These are phyloP conservation scores for Nerophis ophidion DNA, from an alignment of 2,113 vertebrate species.

Conservation along the genomic window DNA sequence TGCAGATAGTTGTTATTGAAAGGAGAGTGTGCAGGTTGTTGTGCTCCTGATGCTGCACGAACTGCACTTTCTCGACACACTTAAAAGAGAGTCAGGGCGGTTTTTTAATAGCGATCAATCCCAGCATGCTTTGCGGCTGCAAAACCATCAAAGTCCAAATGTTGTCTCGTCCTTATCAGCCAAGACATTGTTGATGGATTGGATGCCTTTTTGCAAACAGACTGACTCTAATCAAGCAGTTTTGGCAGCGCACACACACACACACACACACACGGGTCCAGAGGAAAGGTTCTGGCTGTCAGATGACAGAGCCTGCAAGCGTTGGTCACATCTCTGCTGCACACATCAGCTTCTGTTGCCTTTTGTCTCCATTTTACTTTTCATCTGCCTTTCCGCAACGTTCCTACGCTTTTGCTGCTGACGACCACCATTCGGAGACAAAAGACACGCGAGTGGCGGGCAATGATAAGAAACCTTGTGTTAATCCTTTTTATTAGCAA, in stretches of 20 bases:
- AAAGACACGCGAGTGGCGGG: constrained; percentile 4
- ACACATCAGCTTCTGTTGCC: neutral
- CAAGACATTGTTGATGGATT: neutral
- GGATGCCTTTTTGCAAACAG: neutral
- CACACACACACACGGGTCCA: constrained; percentile 13
- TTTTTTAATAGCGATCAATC: too few relatives aligned
- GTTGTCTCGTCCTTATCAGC: too few relatives aligned
- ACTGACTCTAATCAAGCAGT: constrained; percentile 26
- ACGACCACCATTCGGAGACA: neutral
- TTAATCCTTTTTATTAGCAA: neutral
- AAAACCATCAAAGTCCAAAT: neutral
- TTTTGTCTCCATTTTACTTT: neutral
- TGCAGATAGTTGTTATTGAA: too few relatives aligned
- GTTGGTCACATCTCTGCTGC: too few relatives aligned
- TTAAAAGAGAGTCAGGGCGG: too few relatives aligned
- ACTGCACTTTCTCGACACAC: too few relatives aligned
- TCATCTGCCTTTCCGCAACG: constrained; percentile 8
- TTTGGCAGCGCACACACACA: neutral
- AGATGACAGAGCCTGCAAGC: constrained; percentile 22
- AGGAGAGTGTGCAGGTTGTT: too few relatives aligned
- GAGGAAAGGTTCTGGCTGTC: constrained; percentile 32
- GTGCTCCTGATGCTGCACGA: too few relatives aligned
- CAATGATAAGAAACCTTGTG: neutral
- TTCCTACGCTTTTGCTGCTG: constrained; percentile 7
- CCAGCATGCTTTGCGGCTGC: neutral